A percentile compares a stretch with the other conserved stretches of the same genome.
Evolutionary conservation across 2,113 vertebrate genomes (phyloP).

Genomic region (Synodontis membranacea): DNA sequence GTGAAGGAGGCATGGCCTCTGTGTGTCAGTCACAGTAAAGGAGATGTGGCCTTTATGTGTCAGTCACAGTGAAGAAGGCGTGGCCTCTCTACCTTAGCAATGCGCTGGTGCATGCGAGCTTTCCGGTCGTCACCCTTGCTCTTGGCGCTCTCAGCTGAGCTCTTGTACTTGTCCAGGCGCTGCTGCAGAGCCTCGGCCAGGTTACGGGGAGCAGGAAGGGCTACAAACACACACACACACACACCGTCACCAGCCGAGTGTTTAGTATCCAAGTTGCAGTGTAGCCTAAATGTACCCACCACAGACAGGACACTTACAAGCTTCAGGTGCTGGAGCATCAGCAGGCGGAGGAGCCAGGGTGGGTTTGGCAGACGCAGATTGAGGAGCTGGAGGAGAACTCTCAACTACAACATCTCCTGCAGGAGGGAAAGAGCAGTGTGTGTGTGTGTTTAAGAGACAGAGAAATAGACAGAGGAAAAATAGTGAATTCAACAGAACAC

Average conservation of each 20-base stretch:
- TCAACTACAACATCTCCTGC: conserved; percentile 60
- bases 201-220: conserved; percentile 73
- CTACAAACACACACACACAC: conserved; percentile 59
- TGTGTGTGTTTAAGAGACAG: neutral
- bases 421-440: neutral
- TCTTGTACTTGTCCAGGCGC: conserved; percentile 83
- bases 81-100: conserved; percentile 77
- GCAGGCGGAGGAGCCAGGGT: conserved; percentile 26
- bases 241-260: neutral
- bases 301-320: conserved; percentile 53
- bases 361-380: conserved; percentile 55
- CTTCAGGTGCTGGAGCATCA: conserved; percentile 21
- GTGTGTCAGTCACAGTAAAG: neutral
- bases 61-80: neutral
- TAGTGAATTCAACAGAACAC: neutral
- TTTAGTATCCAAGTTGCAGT: neutral
- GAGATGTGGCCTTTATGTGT: neutral
- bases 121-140: conserved; percentile 86
- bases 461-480: neutral
- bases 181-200: conserved; percentile 85
- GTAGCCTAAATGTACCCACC: conserved; percentile 4
- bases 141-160: conserved; percentile 80
- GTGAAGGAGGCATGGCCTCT: neutral
- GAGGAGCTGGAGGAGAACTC: conserved; percentile 46
- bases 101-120: conserved; percentile 89